Conservation (phyloP, 2,797 vertebrate genomes). For the Remorina albescens region DNA sequence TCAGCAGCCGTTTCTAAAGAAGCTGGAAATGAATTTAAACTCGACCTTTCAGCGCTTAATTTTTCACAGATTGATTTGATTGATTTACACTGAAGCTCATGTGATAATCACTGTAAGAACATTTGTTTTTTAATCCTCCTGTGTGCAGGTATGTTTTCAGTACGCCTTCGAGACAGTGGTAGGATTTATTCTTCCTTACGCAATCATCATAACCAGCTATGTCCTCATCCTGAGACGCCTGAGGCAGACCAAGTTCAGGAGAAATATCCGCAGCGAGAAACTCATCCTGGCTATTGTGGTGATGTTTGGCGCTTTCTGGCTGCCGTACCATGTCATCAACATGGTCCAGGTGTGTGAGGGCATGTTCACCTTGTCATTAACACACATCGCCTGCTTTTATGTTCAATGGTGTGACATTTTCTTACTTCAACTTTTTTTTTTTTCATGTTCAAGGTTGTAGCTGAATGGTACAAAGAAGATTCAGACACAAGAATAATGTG, state of each 20-base stretch:
- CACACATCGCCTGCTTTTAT: neutral
- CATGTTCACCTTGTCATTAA: fast-evolving
- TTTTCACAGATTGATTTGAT: too few species aligned
- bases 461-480: neutral
- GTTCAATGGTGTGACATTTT: neutral
- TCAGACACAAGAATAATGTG: conserved; percentile 15
- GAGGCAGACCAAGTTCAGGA: conserved; percentile 80
- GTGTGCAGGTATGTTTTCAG: conserved; percentile 83
- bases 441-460: conserved; percentile 67
- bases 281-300: conserved; percentile 90
- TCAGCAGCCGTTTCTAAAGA: neutral
- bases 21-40: neutral
- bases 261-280: conserved; percentile 85
- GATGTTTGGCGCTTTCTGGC: conserved; percentile 90
- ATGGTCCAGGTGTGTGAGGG: conserved; percentile 82
- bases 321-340: conserved; percentile 90
- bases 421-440: too few species aligned
- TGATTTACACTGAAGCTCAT: neutral
- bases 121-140: neutral
- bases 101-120: neutral
- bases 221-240: conserved; percentile 87
- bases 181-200: conserved; percentile 89
- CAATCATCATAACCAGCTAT: conserved; percentile 87
- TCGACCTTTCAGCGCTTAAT: neutral
- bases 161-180: conserved; percentile 86